Percentiles rank a stretch among this genome's conserved stretches.
These are phyloP conservation scores for Pagrus major DNA, from an alignment of 2,113 vertebrate genomes.

Conservation along the genomic window DNA sequence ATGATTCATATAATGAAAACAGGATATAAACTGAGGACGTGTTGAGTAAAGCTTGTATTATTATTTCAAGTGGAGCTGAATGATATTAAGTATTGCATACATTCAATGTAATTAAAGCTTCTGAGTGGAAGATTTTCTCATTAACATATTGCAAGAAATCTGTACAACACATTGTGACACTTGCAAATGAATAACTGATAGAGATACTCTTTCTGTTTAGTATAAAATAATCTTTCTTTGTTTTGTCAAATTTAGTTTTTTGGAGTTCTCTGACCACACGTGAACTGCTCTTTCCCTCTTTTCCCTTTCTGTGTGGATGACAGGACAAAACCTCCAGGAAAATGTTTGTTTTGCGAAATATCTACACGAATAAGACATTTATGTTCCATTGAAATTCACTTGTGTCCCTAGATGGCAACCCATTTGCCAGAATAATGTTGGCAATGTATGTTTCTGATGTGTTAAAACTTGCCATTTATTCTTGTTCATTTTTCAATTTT, in stretches of 20 bases:
- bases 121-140: constrained; percentile 5
- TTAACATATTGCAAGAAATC: constrained; percentile 12
- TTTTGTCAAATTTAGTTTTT: constrained; percentile 2
- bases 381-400: too few species aligned
- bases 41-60: constrained; percentile 52
- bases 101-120: constrained; percentile 52
- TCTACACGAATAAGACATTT: too few species aligned
- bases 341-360: too few species aligned
- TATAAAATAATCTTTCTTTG: neutral
- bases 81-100: constrained; percentile 49
- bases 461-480: too few species aligned
- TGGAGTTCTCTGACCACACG: neutral
- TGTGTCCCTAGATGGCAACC: too few species aligned
- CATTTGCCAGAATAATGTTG: too few species aligned
- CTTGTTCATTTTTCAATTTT: too few species aligned
- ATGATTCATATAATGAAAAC: constrained; percentile 75
- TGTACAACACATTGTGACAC: neutral
- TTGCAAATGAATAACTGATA: neutral
- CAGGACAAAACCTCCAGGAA: too few species aligned
- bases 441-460: too few species aligned
- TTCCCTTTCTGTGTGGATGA: too few species aligned
- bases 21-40: constrained; percentile 52
- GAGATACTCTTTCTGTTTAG: neutral
- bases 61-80: constrained; percentile 52
- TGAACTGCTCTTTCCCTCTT: too few species aligned